phyloP scores from a whole-genome alignment of 2,888 invertebrate species.

The Keiferia lycopersicella region DNA sequence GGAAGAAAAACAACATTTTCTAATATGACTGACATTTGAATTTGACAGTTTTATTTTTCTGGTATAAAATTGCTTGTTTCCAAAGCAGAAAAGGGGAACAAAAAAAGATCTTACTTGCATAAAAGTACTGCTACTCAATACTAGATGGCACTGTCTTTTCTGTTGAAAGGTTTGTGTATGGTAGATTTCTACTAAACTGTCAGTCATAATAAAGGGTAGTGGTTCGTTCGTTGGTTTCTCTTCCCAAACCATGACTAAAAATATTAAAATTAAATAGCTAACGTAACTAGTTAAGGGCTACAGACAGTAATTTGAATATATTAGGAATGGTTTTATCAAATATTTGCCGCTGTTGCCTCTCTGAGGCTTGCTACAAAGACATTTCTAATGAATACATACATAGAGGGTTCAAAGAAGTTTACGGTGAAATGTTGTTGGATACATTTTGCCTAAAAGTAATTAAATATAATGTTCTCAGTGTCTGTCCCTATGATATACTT shows the following conservation, averaged over 20 bases:
- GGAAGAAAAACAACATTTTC: neutral
- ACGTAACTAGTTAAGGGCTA: too few species aligned
- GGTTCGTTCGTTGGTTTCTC: too few species aligned
- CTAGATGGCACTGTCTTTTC: too few species aligned
- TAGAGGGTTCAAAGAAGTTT: constrained; percentile 37
- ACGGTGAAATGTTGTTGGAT: constrained; percentile 38
- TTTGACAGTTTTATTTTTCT: neutral
- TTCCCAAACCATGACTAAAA: too few species aligned
- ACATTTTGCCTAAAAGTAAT: constrained; percentile 45
- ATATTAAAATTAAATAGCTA: too few species aligned
- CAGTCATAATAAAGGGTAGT: too few species aligned
- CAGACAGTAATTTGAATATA: neutral
- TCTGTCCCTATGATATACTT: neutral
- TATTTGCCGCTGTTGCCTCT: constrained; percentile 38
- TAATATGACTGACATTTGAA: neutral
- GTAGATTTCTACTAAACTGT: too few species aligned
- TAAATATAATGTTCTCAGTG: constrained; percentile 8
- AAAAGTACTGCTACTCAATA: too few species aligned
- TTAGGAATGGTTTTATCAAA: neutral
- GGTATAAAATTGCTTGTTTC: too few species aligned
- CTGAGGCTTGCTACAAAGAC: constrained; percentile 39
- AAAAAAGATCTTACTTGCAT: too few species aligned
- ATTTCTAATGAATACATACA: constrained; percentile 38
- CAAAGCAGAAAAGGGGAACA: too few species aligned
- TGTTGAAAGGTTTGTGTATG: too few species aligned